Evolutionary conservation across 2,888 invertebrate genomes (phyloP), one percentile per base, ranked within the genome.

Genomic region (Muschampia staudingeri): DNA sequence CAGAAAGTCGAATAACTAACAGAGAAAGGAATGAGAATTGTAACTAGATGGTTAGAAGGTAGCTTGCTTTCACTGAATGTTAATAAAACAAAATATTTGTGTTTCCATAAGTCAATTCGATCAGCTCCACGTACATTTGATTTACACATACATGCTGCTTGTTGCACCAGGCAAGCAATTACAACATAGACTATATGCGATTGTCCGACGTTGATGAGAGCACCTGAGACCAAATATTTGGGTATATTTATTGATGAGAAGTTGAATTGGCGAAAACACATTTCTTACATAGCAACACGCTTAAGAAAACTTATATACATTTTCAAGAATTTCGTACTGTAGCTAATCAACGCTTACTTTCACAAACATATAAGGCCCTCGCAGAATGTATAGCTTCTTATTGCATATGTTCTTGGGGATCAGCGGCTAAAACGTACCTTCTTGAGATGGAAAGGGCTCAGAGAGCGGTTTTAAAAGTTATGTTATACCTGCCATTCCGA

Each of bases 401-500:
- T 48, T 48, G 48, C 14, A 48, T 48, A 48, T 48, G 48, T 16
- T 14, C 48, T 48, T 48, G 48, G 48, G 48, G 48, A 16, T 48
- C 48, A 48, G 48, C 48, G 48, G 48, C 48, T 48, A 48, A 48
- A 48, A 48, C 48, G 14, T 48, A 48, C 48, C 48, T 48, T 48
- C 44, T n/a, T 71, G 71, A 78, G n/a, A 34, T 82, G 34, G 82
- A 82, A 72, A 80, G 80, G 40, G 76, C 80, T 2, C 84, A 82
- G 76, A 73, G 82, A 71, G 19, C 72, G 5, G 16, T 84, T 1
- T 19, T 82, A 67, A 82, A 81, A 70, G 81, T 83, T 16, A 76
- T 76, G 69, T 42, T 37, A 7, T 25, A 16, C 16, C 67, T 72
- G 19, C 79, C 79, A 3, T 19, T 40, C 12, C 11, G 42, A 12